Conservation (phyloP, 2,797 vertebrate species). For the Loris lydekkerianus region DNA sequence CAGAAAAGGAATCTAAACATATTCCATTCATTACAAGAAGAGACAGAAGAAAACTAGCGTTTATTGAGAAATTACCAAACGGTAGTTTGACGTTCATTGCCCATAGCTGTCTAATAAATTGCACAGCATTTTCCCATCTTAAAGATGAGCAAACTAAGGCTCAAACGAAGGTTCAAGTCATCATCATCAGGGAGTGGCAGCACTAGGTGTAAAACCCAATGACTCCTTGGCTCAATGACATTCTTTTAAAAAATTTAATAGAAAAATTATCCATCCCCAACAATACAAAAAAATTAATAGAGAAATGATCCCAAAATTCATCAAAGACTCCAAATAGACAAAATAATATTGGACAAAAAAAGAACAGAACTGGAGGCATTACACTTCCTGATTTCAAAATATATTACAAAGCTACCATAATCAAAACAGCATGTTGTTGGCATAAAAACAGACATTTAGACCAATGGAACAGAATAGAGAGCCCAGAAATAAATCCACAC, state of each 20-base stretch:
- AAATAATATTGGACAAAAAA: neutral
- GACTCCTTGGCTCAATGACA: neutral
- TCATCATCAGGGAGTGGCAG: neutral
- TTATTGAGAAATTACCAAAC: neutral
- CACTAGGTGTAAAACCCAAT: neutral
- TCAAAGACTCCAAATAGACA: neutral
- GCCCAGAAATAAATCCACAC: neutral
- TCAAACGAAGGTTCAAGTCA: neutral
- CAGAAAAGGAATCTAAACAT: constrained; percentile 32
- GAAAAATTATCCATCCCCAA: neutral
- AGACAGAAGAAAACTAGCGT: neutral
- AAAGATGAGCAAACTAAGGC: neutral
- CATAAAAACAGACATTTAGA: neutral
- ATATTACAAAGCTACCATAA: neutral
- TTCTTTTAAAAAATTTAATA: neutral
- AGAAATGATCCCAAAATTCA: neutral
- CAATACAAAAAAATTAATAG: neutral
- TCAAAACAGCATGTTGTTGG: neutral
- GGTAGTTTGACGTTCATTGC: neutral
- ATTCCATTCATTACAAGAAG: neutral
- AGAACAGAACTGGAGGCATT: neutral
- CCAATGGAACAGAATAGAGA: neutral
- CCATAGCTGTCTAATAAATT: neutral
- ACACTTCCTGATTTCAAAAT: neutral
- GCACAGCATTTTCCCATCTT: neutral